Base-by-base conservation (phyloP, 2,797 vertebrate species). In the Thalassophryne amazonica region DNA sequence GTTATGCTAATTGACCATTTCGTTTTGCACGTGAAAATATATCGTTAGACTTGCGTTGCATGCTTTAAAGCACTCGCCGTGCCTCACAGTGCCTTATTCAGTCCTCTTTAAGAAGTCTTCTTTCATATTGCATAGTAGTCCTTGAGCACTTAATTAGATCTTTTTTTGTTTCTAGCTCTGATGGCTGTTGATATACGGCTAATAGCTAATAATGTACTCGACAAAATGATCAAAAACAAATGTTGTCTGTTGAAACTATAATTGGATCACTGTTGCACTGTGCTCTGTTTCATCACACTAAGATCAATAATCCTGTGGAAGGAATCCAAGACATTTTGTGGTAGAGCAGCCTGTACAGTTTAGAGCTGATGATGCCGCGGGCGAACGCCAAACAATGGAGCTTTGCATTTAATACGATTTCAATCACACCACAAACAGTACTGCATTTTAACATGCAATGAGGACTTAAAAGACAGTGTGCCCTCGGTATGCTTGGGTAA, bases 231-330 rank as follows among this genome's bases (percentile, higher is more conserved):
- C 48, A 76, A 78, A 83, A 80, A 72, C 63, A 83, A 81, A 85
- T 64, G 62, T 53, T 60, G 51, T 22, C 37, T 75, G 73, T 73
- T 64, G 37, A 56, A 76, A 63, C 40, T 53, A 33, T 82, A 84
- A 81, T 84, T 83, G 66, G 63, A 50, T 51, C 25, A 34, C 73
- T 60, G 46, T 73, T 66, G 58, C 78, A 69, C 48, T 55, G 42
- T 60, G 35, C 73, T 73, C 60, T 56, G 70, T 83, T 88, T 83
- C 69, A 85, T 85, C 84, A 77, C 28, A 20, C 66, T 34, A 9
- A 60, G 69, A 86, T 89, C 83, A 77, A 89, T 86, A 87, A 70
- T 76, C 60, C 76, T 31, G 38, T 37, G 34, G 77, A 81, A 69
- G 60, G 46, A 81, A 71, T 52, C 48, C 58, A 53, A 69, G 64